These are phyloP conservation scores for Euura lappo DNA, from an alignment of 1,140 invertebrate genomes.

Conservation along the genomic window DNA sequence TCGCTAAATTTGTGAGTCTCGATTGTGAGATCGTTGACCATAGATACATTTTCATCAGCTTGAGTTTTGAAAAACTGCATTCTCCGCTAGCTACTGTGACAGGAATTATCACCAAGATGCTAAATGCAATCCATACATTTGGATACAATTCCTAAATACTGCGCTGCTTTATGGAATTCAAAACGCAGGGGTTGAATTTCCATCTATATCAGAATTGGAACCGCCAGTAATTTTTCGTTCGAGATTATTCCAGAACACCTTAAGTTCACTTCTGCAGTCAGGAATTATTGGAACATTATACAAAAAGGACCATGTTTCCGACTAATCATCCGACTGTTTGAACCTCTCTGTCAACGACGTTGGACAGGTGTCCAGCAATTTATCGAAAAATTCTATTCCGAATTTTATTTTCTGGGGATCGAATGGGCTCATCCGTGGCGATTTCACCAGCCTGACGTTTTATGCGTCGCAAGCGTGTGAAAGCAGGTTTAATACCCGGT, in stretches of 20 bases:
- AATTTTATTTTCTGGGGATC: constrained; percentile 22
- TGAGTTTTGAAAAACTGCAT: constrained; percentile 32
- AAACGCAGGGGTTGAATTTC: constrained; percentile 19
- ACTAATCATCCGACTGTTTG: constrained; percentile 18
- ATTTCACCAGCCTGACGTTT: constrained; percentile 13
- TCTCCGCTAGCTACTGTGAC: constrained; percentile 29
- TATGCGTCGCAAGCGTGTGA: constrained; percentile 35
- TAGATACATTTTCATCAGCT: too few species aligned
- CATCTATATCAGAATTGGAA: constrained; percentile 23
- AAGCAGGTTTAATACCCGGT: constrained; percentile 36
- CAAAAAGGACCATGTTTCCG: constrained; percentile 20
- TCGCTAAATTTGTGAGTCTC: too few species aligned
- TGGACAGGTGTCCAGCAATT: constrained; percentile 18
- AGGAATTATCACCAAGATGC: too few species aligned
- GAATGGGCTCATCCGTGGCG: constrained; percentile 17
- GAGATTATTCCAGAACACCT: constrained; percentile 22
- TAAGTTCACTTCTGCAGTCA: constrained; percentile 21
- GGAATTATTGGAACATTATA: constrained; percentile 18
- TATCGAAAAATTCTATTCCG: constrained; percentile 24
- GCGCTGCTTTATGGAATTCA: too few species aligned
- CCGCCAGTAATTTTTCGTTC: constrained; percentile 17
- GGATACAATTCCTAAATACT: constrained; percentile 27
- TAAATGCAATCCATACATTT: constrained; percentile 27
- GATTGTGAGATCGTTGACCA: too few species aligned
- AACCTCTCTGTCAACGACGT: constrained; percentile 23